Percentiles rank a stretch among this genome's conserved stretches.
Conservation (phyloP, 2,797 vertebrate genomes). For the Leptoclinus maculatus region DNA sequence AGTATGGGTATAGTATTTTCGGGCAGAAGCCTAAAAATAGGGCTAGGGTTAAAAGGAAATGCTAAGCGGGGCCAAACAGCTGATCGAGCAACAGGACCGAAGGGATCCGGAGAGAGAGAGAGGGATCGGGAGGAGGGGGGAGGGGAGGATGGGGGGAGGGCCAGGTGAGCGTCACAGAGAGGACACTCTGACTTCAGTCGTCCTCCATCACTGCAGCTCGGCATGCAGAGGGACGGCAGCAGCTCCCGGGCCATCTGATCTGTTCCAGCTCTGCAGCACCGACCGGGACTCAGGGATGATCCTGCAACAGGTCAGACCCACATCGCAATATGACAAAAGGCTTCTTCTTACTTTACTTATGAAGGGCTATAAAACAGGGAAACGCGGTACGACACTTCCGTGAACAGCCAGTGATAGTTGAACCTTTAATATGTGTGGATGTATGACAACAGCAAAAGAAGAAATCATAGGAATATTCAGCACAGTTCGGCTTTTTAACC, state of each 20-base stretch:
- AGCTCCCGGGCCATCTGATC: slow-evolving; percentile 30
- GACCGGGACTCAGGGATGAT: slow-evolving; percentile 39
- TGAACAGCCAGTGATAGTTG: not conserved
- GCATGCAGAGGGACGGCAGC: slow-evolving; percentile 36
- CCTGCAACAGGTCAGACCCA: slow-evolving; percentile 66
- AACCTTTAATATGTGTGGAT: not conserved
- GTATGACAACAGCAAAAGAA: not conserved
- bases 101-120: not conserved
- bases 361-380: too few relatives aligned
- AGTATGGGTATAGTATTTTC: too few relatives aligned
- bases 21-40: too few relatives aligned
- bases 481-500: not conserved
- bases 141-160: not conserved
- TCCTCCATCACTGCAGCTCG: slow-evolving; percentile 28
- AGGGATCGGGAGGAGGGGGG: not conserved
- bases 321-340: not conserved
- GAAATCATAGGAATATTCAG: not conserved
- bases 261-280: slow-evolving; percentile 13
- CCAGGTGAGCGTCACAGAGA: slow-evolving; percentile 19
- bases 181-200: slow-evolving; percentile 33
- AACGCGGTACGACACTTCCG: too few relatives aligned
- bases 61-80: slow-evolving; percentile 1
- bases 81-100: not conserved
- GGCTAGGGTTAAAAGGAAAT: too few relatives aligned
- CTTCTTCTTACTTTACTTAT: not conserved